Evolutionary conservation across 1,140 invertebrate species (phyloP), one percentile per base, ranked within the genome.

Genomic region (Campoletis sonorensis): DNA sequence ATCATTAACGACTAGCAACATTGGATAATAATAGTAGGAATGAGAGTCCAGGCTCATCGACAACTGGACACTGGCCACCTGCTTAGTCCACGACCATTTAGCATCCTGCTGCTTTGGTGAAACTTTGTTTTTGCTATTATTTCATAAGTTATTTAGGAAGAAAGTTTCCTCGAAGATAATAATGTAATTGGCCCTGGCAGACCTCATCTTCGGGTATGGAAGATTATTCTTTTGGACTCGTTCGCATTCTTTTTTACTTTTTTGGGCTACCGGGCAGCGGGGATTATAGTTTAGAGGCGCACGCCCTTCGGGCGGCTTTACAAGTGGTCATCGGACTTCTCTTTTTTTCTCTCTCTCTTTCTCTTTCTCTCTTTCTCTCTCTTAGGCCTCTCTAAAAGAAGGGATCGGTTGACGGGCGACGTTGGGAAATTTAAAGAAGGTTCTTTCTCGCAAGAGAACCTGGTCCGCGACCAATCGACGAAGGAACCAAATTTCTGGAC

Each of bases 391-490:
- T 23, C 2, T 64, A 1, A 18, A 33, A 64, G 61, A 64, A n/a
- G 30, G 27, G 30, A 70, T 70, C 67, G 61, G 61, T 75, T 16
- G 30, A 23, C 23, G 30, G 18, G 79, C 58, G 79, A 83, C 71
- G 81, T 81, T 81, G 81, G 64, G 40, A 80, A 80, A 77, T 70
- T 70, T 70, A 30, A 4, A n/a, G 45, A 61, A 64, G 54, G n/a
- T 58, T 58, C 54, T 16, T 16, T 33, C 26, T 33, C 27, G 16
- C 13, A 70, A 27, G 27, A 30, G 67, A 15, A 70, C 16, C 15
- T 13, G 3, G 40, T 11, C 40, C 40, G 40, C 40, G 40, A 45
- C 40, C 40, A 45, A 45, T 45, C 40, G 40, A 11, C 40, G 37
- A 49, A 33, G 67, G 37, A 64, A 68, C 37, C 21, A 30, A 67